These are phyloP conservation scores for Campoplex capitator DNA, from an alignment of 2,888 invertebrate species.

Conservation along the genomic window DNA sequence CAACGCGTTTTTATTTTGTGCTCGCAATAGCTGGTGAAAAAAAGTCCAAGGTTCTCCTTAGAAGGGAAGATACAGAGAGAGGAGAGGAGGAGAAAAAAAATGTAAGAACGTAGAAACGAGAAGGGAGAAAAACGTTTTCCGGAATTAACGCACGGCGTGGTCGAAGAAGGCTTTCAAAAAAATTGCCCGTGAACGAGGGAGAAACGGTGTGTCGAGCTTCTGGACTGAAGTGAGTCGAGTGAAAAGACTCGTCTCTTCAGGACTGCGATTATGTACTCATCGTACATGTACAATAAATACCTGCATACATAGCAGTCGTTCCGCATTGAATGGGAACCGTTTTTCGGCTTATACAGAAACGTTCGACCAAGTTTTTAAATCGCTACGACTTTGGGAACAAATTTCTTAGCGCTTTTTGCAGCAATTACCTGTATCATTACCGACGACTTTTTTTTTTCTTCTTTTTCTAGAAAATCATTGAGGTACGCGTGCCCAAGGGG, in stretches of 20 bases:
- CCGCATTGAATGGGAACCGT: background rate
- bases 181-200: constrained; percentile 67
- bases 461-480: background rate
- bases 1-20: background rate
- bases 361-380: background rate
- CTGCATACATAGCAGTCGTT: constrained; percentile 7
- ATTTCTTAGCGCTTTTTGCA: background rate
- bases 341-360: background rate
- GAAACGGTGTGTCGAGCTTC: constrained; percentile 46
- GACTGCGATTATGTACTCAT: constrained; percentile 8
- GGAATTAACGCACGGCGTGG: constrained; percentile 72
- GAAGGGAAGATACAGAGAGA: constrained; percentile 10
- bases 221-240: constrained; percentile 47
- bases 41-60: background rate
- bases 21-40: constrained; percentile 7
- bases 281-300: constrained; percentile 6
- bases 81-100: constrained; percentile 3
- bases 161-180: constrained; percentile 72
- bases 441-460: background rate
- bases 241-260: constrained; percentile 42
- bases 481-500: background rate
- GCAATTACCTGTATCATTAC: background rate
- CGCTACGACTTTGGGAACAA: background rate
- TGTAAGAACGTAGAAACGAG: constrained; percentile 50
- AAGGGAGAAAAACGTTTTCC: constrained; percentile 69